phyloP scores from a whole-genome alignment of 2,797 vertebrate genomes.

The Yasuhikotakia modesta region DNA sequence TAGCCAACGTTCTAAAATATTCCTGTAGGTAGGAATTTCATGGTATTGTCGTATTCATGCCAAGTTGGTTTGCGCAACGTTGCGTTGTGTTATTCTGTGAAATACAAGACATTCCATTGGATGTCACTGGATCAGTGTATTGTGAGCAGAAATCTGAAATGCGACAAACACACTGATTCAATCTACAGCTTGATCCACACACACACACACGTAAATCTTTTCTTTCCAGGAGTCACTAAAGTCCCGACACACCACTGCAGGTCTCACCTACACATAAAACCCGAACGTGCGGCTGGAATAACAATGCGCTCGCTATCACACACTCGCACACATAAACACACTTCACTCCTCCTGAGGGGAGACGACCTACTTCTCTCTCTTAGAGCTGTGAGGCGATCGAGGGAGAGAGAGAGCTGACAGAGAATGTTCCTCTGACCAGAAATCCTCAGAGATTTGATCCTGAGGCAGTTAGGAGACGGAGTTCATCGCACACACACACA shows the following conservation, averaged over 20 bases:
- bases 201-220: slow-evolving; percentile 27
- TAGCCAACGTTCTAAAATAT: no score
- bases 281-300: slow-evolving; percentile 16
- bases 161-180: slow-evolving; percentile 16
- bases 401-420: slow-evolving; percentile 41
- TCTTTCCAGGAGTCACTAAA: slow-evolving; percentile 3
- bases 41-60: no score
- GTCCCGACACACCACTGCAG: slow-evolving; percentile 21
- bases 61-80: not conserved
- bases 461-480: slow-evolving; percentile 35
- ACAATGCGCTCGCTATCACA: slow-evolving; percentile 32
- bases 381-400: slow-evolving; percentile 31
- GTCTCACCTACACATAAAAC: slow-evolving; percentile 13
- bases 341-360: slow-evolving; percentile 39
- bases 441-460: slow-evolving; percentile 34
- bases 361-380: slow-evolving; percentile 55
- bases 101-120: not conserved
- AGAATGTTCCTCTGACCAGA: slow-evolving; percentile 42
- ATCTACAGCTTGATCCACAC: not conserved
- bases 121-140: not conserved
- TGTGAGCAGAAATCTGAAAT: slow-evolving; percentile 39
- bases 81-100: not conserved
- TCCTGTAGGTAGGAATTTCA: no score
- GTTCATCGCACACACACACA: slow-evolving; percentile 27
- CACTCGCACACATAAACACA: slow-evolving; percentile 28